Base-by-base conservation (phyloP, 2,113 vertebrate species). In the Mus pahari region DNA sequence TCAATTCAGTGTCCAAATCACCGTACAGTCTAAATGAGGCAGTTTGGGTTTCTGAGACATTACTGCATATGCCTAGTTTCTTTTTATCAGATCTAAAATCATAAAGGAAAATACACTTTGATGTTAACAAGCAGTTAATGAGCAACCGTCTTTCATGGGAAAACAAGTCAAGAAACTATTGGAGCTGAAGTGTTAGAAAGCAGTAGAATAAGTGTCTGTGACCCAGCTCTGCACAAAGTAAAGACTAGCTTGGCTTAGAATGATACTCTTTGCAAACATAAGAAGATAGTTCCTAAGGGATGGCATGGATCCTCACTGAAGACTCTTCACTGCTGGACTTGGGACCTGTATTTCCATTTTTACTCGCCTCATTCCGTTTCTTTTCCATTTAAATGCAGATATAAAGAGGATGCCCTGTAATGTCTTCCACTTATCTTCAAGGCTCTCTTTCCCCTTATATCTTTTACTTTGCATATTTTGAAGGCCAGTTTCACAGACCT, bases 11-110 rank as follows among this genome's bases (percentile, higher is more conserved):
- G 66, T 66, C 68, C 86, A 66, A 58, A 89, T 94, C 82, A 88
- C 60, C 39, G 19, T 26, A n/a, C 0, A 0, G 66, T 73, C 16
- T 91, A 66, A 90, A 79, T 39, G 58, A 94, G 81, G 16, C 50
- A 0, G 7, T 90, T 50, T 70, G 87, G 79, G 74, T 94, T 93
- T 82, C 64, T 64, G 24, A 89, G 75, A 71, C 89, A 94, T 95
- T 39, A 50, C 42, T n/a, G 10, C 4, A 19, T 39, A 16, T 7
- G 16, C n/a, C 88, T 89, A 26, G 81, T 77, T 86, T 86, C 10
- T 75, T 81, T 82, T 89, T 45, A 66, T 87, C 86, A 86, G 53
- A 79, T 73, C 75, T 7, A 94, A 53, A 96, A 87, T 48, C 48
- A 89, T 33, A 79, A 78, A 88, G 42, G 33, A 17, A 82, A 95